phyloP scores from a whole-genome alignment of 2,888 invertebrate genomes.

The Cryptocephalus moraei region DNA sequence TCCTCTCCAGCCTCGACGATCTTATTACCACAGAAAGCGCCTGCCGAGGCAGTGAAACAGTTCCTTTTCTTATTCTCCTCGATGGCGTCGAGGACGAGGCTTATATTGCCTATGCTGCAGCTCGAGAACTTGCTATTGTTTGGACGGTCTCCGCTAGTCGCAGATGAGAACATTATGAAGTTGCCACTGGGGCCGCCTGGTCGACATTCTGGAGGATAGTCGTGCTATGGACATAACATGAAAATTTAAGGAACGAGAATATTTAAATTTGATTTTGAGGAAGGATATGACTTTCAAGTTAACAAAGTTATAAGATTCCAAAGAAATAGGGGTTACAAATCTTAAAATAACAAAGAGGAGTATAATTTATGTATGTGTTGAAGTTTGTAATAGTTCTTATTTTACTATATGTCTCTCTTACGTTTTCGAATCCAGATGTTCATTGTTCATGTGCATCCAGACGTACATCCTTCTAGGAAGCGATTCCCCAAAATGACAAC shows the following conservation, averaged over 20 bases:
- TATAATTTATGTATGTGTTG: no score
- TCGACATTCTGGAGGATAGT: conserved; percentile 82
- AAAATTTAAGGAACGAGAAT: conserved; percentile 1
- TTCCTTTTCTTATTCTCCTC: conserved; percentile 70
- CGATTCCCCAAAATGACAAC: no score
- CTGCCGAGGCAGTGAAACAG: conserved; percentile 66
- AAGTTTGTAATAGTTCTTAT: no score
- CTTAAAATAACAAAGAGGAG: no score
- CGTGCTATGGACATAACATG: conserved; percentile 59
- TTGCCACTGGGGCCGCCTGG: conserved; percentile 90
- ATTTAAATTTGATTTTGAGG: neutral
- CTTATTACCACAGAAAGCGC: conserved; percentile 98
- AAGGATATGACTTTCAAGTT: neutral
- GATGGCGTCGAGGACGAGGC: conserved; percentile 86
- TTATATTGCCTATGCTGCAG: conserved; percentile 92
- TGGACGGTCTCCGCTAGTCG: conserved; percentile 93
- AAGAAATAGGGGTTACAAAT: no score
- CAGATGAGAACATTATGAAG: conserved; percentile 99
- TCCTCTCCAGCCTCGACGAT: conserved; percentile 96
- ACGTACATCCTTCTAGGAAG: no score
- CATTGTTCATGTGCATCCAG: no score
- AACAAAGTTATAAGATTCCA: no score
- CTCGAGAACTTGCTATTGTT: conserved; percentile 96
- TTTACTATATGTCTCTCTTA: no score
- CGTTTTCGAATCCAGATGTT: no score